A percentile compares a stretch with the other conserved stretches of the same genome.
Conservation (phyloP, 2,797 vertebrate species). For the Sebastes hubbsi region DNA sequence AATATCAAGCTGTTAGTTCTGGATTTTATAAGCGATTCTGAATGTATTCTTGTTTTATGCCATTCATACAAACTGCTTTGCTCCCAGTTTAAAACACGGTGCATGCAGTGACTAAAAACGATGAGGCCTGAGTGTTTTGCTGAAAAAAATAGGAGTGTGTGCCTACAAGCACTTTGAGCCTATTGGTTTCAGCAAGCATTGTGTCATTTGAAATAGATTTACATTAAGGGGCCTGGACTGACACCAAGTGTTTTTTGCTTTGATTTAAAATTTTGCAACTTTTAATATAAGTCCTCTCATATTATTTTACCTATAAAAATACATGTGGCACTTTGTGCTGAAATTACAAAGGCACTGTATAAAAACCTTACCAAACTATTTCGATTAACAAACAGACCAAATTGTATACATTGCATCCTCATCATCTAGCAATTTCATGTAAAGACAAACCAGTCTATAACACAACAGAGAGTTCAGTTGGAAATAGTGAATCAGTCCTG, state of each 20-base stretch:
- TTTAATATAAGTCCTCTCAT: background rate
- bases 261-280: background rate
- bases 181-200: background rate
- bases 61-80: background rate
- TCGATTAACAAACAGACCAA: background rate
- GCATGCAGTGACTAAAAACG: background rate
- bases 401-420: background rate
- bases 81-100: background rate
- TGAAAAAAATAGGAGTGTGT: background rate
- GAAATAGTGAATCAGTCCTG: constrained; percentile 56
- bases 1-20: background rate
- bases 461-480: background rate
- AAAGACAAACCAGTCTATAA: background rate
- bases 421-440: background rate
- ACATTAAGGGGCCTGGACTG: background rate
- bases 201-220: background rate
- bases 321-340: background rate
- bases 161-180: background rate
- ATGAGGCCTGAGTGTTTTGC: background rate
- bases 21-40: background rate
- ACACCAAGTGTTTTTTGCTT: background rate
- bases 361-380: background rate
- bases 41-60: background rate
- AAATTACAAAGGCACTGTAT: background rate
- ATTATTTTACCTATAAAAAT: background rate